Evolutionary conservation across 1,140 invertebrate genomes (phyloP).

Genomic region (Vollenhovia emeryi): DNA sequence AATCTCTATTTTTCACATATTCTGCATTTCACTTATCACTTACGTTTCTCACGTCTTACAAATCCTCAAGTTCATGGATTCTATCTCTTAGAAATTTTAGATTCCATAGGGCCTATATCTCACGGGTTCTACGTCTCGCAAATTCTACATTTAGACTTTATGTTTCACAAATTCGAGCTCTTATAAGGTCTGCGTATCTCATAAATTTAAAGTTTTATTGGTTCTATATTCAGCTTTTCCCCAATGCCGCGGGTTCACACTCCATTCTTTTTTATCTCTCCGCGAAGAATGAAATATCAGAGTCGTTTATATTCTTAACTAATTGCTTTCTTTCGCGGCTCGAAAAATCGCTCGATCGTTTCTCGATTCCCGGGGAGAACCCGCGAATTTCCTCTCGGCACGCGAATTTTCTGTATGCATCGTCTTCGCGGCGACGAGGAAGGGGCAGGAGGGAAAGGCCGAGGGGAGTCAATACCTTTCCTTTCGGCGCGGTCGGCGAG

Average conservation of each 20-base stretch:
- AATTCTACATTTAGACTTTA: slow-evolving; percentile 47
- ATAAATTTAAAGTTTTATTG: slow-evolving; percentile 46
- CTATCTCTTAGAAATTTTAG: slow-evolving; percentile 39
- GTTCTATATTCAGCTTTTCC: not conserved
- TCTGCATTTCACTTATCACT: not conserved
- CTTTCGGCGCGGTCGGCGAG: slow-evolving; percentile 65
- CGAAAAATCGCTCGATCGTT: slow-evolving; percentile 57
- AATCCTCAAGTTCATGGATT: slow-evolving; percentile 22
- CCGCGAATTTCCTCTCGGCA: slow-evolving; percentile 57
- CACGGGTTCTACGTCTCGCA: slow-evolving; percentile 7
- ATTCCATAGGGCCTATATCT: slow-evolving; percentile 30
- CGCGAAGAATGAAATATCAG: slow-evolving; percentile 27
- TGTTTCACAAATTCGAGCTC: slow-evolving; percentile 45
- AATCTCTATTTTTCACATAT: not conserved
- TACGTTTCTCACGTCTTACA: not conserved
- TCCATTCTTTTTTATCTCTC: slow-evolving; percentile 19
- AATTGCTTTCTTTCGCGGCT: slow-evolving; percentile 52
- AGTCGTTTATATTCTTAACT: slow-evolving; percentile 52
- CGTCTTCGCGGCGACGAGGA: slow-evolving; percentile 25
- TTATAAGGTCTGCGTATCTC: slow-evolving; percentile 22
- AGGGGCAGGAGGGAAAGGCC: slow-evolving; percentile 13
- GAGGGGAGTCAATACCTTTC: slow-evolving; percentile 66
- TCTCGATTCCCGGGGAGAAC: slow-evolving; percentile 45
- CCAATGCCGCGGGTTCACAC: not conserved
- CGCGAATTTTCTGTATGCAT: slow-evolving; percentile 60